Conservation (phyloP, 2,888 invertebrate species). For the Leucophora obtusa region DNA sequence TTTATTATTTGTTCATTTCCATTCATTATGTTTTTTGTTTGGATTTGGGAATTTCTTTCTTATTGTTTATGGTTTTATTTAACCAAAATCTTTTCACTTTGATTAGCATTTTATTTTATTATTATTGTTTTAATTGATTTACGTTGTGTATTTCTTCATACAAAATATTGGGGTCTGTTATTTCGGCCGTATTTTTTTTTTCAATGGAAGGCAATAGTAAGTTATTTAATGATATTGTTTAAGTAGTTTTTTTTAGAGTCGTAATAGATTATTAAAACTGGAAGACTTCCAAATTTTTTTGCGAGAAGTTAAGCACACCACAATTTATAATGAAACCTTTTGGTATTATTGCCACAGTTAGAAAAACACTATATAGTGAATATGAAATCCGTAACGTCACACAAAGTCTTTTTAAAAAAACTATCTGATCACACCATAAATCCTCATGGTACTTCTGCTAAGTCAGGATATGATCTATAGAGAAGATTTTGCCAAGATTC, state of each 20-base stretch:
- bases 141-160: constrained; percentile 16
- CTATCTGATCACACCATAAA: too few species aligned
- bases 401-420: too few species aligned
- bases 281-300: too few species aligned
- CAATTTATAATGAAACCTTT: too few species aligned
- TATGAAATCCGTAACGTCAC: too few species aligned
- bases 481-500: too few species aligned
- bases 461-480: too few species aligned
- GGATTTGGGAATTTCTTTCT: constrained; percentile 26
- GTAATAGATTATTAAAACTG: too few species aligned
- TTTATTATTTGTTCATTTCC: background rate
- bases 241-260: background rate
- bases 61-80: constrained; percentile 14
- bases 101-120: constrained; percentile 33
- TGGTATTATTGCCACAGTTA: too few species aligned
- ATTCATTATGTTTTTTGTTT: constrained; percentile 6
- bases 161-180: constrained; percentile 18
- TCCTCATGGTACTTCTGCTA: too few species aligned
- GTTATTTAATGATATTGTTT: background rate
- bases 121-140: constrained; percentile 46
- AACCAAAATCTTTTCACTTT: constrained; percentile 26
- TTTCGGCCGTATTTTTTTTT: constrained; percentile 4
- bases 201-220: constrained; percentile 13
- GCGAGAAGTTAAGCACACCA: too few species aligned
- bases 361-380: too few species aligned